Conservation (phyloP, 2,113 vertebrate species). For the Poeciliopsis turrubarensis region DNA sequence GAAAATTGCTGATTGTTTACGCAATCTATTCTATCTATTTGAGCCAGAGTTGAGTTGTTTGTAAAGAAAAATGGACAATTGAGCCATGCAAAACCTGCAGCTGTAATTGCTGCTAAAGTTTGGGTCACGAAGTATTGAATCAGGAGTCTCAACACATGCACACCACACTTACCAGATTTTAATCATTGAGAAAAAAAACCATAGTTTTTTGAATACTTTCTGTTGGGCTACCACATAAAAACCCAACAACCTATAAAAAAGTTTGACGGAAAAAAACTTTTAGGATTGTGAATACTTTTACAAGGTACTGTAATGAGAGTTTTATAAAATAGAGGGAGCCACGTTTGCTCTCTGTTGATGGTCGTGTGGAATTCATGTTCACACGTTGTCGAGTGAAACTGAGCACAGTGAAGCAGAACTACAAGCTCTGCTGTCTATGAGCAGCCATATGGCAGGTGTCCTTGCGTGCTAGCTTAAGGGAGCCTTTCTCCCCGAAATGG, state of each 20-base stretch:
- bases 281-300: not conserved
- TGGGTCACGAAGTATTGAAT: no score
- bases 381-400: slow-evolving; percentile 61
- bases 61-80: not conserved
- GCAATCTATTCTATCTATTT: not conserved
- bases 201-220: no score
- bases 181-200: no score
- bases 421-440: slow-evolving; percentile 60
- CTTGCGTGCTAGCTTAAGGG: slow-evolving; percentile 75
- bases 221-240: not conserved
- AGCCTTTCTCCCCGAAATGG: slow-evolving; percentile 69
- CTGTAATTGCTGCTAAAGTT: not conserved
- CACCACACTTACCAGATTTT: not conserved
- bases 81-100: not conserved
- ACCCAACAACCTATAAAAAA: not conserved
- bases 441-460: slow-evolving; percentile 79
- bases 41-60: not conserved
- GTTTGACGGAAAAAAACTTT: not conserved
- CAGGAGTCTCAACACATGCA: not conserved
- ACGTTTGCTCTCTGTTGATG: slow-evolving; percentile 35
- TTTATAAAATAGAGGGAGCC: slow-evolving; percentile 21
- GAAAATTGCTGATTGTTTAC: no score
- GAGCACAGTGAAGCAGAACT: slow-evolving; percentile 69
- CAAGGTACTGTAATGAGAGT: not conserved
- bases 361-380: slow-evolving; percentile 64